Percentiles rank a stretch among this genome's conserved stretches.
Conservation (phyloP, 2,888 invertebrate species). For the Phymatocera aterrima region DNA sequence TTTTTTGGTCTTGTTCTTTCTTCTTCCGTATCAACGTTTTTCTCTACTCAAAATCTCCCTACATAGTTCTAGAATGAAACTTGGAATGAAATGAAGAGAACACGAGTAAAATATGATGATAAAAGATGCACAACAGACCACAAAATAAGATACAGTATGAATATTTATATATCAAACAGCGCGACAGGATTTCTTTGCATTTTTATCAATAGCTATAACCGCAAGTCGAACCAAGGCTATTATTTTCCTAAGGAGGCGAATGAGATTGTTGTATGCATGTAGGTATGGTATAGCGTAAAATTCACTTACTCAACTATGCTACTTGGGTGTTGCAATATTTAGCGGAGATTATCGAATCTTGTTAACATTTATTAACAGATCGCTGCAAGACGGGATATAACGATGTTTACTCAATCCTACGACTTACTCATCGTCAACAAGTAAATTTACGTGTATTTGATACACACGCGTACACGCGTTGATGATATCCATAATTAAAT, state of each 20-base stretch:
- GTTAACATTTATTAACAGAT: slow-evolving; percentile 26
- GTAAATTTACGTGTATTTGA: neutral
- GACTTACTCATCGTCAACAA: neutral
- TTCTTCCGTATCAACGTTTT: neutral
- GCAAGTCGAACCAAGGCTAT: no score
- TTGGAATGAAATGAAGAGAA: no score
- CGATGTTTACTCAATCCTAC: neutral
- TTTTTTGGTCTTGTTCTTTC: neutral
- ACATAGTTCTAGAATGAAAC: no score
- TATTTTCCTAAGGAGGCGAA: no score
- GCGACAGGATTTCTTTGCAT: no score
- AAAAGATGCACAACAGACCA: no score
- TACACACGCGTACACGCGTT: neutral
- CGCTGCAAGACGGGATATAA: neutral
- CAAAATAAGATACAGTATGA: no score
- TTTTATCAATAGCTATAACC: no score
- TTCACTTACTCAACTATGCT: neutral
- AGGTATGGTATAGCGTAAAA: neutral
- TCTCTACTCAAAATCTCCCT: no score
- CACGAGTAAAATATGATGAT: no score
- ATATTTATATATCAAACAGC: no score
- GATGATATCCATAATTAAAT: neutral
- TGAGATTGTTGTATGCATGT: neutral
- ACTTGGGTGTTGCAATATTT: neutral
- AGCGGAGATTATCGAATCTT: slow-evolving; percentile 12